phyloP scores from a whole-genome alignment of 92 coral and sea anemone genomes.

The Epizoanthus scotinus region DNA sequence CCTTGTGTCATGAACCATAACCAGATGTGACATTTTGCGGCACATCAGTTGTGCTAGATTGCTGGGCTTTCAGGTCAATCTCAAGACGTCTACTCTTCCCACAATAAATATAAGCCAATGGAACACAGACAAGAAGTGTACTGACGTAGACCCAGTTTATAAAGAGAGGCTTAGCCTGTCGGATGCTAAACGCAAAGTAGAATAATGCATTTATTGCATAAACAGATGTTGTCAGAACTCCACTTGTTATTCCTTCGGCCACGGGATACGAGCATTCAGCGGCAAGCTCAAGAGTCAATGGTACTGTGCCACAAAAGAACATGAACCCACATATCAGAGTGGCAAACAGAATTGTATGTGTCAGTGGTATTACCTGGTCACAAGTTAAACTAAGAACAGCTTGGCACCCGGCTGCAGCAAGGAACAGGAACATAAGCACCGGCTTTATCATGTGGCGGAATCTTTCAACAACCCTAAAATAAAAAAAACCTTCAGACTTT shows the following conservation, averaged over 20 bases:
- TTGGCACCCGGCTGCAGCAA: conserved; percentile 65
- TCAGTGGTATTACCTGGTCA: conserved; percentile 75
- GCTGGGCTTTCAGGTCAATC: conserved; percentile 53
- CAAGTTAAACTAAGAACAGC: conserved; percentile 76
- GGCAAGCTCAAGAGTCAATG: conserved; percentile 78
- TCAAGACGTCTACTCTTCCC: conserved; percentile 69
- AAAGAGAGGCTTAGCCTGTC: conserved; percentile 85
- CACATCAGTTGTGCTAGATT: not conserved
- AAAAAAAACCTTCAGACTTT: not conserved
- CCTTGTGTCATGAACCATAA: too few relatives aligned
- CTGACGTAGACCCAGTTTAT: conserved; percentile 82
- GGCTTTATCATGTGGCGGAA: conserved; percentile 71
- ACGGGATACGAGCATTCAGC: conserved; percentile 92
- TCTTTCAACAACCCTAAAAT: conserved; percentile 77
- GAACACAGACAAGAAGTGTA: conserved; percentile 66
- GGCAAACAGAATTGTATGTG: conserved; percentile 59
- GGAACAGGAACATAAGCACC: conserved; percentile 67
- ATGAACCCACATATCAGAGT: conserved; percentile 62
- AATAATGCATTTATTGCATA: conserved; percentile 76
- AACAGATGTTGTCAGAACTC: conserved; percentile 72
- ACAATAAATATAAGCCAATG: conserved; percentile 59
- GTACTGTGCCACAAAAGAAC: conserved; percentile 73
- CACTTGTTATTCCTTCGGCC: conserved; percentile 90
- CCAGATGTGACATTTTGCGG: too few relatives aligned
- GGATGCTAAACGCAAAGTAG: conserved; percentile 79